Conservation (phyloP, 2,888 invertebrate genomes). For the Lumbricus terrestris region DNA sequence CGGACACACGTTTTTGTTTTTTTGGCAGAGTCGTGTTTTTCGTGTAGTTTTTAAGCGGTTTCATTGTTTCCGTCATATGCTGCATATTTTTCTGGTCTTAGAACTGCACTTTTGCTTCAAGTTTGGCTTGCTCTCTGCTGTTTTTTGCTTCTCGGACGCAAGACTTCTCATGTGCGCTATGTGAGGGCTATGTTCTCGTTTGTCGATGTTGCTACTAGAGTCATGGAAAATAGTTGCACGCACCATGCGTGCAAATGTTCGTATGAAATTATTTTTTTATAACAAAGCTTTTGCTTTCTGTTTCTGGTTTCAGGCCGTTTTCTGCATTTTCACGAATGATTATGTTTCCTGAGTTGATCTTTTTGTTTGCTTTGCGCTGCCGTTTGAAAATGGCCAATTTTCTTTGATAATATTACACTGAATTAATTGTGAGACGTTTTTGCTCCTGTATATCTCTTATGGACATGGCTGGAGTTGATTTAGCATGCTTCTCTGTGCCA, state of each 20-base stretch:
- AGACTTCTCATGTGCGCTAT: neutral
- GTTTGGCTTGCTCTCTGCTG: conserved; percentile 3
- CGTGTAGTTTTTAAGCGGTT: conserved; percentile 11
- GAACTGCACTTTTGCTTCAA: neutral
- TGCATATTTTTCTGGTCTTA: conserved; percentile 11
- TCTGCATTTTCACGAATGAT: conserved; percentile 3
- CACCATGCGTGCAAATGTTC: neutral
- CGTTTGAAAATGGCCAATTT: neutral
- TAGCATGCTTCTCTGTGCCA: neutral
- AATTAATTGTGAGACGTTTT: neutral
- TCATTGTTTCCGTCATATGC: conserved; percentile 6
- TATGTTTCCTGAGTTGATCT: neutral
- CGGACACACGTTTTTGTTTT: neutral
- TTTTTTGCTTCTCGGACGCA: neutral
- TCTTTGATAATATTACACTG: neutral
- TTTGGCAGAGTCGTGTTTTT: neutral
- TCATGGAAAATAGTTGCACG: neutral
- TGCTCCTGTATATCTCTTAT: too few species aligned
- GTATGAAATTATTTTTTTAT: conserved; percentile 3
- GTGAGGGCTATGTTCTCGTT: neutral
- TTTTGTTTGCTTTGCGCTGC: neutral
- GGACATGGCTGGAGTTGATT: neutral
- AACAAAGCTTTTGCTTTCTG: neutral
- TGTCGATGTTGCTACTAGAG: neutral
- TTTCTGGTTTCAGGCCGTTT: neutral